Base-by-base conservation (phyloP, 2,113 vertebrate genomes). In the Microtus ochrogaster region DNA sequence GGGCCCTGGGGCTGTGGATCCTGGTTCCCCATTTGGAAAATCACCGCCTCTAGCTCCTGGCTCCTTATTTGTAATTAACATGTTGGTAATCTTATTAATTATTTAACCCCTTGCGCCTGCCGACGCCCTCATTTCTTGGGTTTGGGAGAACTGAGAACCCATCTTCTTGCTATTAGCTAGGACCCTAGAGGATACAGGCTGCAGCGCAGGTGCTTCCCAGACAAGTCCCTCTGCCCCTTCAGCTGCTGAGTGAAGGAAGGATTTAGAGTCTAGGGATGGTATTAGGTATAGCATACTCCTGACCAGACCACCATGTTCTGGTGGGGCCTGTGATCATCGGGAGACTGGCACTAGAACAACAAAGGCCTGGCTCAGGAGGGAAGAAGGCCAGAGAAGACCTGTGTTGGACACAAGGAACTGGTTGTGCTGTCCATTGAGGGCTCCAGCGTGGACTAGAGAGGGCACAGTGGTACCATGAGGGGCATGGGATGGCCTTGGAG, bases 81-180 rank as follows among this genome's bases (percentile, higher is more conserved):
- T 41, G 83, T 97, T 98, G 96, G 95, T 97, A 97, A 97, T 98
- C 96, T 96, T 98, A 97, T 92, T 97, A 95, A 96, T 96, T 97
- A 96, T 96, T 96, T 94, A 96, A 96, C 78, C 89, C 63, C 79
- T 96, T 0, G 21, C 1, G 82, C 84, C 89, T 95, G 65, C 19
- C 3, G 76, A 92, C 21, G 87, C 82, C 73, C 85, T 97, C 89
- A 78, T 97, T 97, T 92, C 66, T 79, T 68, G 11, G 72, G 82
- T 4, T 52, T 72, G 63, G 55, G 24, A 2, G 83, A 82, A 73
- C 41, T 19, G 36, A 47, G n/a, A 41, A 55, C 85, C 61, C 28
- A 5, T n/a, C 33, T 12, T 0, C 58, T 65, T 36, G 49, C 24
- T 21, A 26, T 7, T 16, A 16, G 17, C 61, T 33, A 0, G 28